A percentile compares a stretch with the other conserved stretches of the same genome.
phyloP scores from a whole-genome alignment of 2,113 vertebrate genomes.

The Melanotaenia duboulayi region DNA sequence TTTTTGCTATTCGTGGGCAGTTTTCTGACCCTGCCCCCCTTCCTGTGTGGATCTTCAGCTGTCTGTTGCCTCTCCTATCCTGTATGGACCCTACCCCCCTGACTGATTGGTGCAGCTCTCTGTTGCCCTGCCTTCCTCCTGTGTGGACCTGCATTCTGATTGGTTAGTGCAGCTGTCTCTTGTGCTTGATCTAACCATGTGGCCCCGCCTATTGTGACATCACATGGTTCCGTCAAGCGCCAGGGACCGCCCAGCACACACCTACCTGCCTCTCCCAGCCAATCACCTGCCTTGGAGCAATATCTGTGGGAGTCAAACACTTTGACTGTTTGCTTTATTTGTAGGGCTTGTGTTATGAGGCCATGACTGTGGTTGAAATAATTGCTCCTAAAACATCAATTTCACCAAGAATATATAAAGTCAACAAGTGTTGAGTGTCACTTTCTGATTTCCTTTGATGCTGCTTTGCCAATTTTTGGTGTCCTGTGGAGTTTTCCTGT shows the following conservation, averaged over 20 bases:
- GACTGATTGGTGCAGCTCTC: conserved; percentile 72
- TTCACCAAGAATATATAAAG: not conserved
- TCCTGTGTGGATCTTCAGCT: conserved; percentile 72
- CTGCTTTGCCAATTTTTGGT: too few relatives aligned
- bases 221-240: conserved; percentile 99
- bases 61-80: conserved; percentile 67
- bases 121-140: conserved; percentile 84
- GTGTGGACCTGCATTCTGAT: conserved; percentile 89
- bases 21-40: conserved; percentile 51
- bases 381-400: not conserved
- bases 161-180: conserved; percentile 98
- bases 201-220: conserved; percentile 97
- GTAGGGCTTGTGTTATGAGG: conserved; percentile 15
- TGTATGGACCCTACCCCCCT: conserved; percentile 67
- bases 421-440: not conserved
- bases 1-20: conserved; percentile 57
- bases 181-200: conserved; percentile 99
- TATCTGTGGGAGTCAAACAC: conserved; percentile 18
- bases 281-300: conserved; percentile 62
- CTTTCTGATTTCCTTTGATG: too few relatives aligned
- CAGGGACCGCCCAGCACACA: conserved; percentile 97
- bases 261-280: conserved; percentile 78
- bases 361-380: conserved; percentile 25
- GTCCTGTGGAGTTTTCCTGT: too few relatives aligned
- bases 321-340: conserved; percentile 15